Evolutionary conservation across 2,113 vertebrate genomes (phyloP).

Genomic region (Sturnus vulgaris): DNA sequence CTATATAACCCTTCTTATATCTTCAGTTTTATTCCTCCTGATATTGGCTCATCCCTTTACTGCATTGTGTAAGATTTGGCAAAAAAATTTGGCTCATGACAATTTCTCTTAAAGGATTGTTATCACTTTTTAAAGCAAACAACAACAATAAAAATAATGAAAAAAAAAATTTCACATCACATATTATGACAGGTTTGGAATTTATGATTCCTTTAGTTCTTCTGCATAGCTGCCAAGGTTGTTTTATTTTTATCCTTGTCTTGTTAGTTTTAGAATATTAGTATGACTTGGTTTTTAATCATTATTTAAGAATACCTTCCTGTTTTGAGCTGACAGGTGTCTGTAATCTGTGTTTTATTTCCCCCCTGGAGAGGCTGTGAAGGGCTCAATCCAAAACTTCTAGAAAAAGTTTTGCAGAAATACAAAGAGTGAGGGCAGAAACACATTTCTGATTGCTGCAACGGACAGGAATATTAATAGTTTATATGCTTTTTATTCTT

Average conservation of each 20-base stretch:
- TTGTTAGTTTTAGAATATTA: background rate
- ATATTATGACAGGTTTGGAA: background rate
- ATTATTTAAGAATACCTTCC: background rate
- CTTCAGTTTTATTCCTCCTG: background rate
- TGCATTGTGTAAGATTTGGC: background rate
- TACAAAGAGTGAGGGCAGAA: background rate
- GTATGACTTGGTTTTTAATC: background rate
- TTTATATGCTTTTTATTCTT: background rate
- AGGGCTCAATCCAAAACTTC: background rate
- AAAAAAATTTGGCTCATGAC: background rate
- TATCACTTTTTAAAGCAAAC: background rate
- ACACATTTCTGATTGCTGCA: background rate
- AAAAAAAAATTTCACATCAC: background rate
- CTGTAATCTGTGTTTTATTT: background rate
- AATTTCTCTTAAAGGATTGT: background rate
- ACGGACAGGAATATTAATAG: accelerated
- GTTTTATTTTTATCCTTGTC: background rate
- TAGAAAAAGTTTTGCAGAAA: background rate
- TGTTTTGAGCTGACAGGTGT: background rate
- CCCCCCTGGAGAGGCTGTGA: background rate
- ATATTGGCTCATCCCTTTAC: accelerated
- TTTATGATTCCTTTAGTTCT: background rate
- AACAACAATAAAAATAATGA: background rate
- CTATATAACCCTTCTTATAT: background rate
- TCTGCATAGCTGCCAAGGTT: accelerated